Evolutionary conservation across 2,888 invertebrate species (phyloP), one percentile per base, ranked within the genome.

Genomic region (Troides helena): DNA sequence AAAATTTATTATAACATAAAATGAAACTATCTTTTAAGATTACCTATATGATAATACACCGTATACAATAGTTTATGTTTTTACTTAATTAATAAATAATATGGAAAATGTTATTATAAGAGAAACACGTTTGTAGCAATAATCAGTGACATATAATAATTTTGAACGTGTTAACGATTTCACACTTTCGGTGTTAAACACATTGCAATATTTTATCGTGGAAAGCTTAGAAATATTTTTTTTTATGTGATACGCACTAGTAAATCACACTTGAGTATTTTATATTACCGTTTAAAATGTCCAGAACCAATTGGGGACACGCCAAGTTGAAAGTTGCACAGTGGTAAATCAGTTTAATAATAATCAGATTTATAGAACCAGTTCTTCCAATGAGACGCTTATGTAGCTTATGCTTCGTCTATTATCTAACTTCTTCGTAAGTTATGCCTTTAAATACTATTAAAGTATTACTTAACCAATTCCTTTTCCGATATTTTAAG

Each of bases 281-380:
- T 50, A 30, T 46, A 58, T 58, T 64, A 60, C 53, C 14, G 59
- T 64, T 59, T 59, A 46, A 68, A 68, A 64, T 53, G 64, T 64
- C 64, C 59, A 43, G 62, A 63, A 64, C 69, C 64, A 25, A 69
- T 65, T 65, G 65, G 23, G 61, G 6, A 62, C 46, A 68, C 65
- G 68, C 68, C 58, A 50, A 65, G 59, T 68, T 23, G 68, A 62
- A 71, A 71, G 71, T 65, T 62, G 68, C 64, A 56, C 61, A 61
- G 57, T 21, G 43, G 56, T 39, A 64, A 62, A 61, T 71, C 39
- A 58, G 46, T 65, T 53, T 69, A 58, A 65, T 65, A 62, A 65
- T 23, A 59, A 59, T 62, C 62, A 30, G 57, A 58, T 62, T 66
- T 62, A 23, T 10, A 53, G 43, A 69, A 69, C 65, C 65, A 46